Conservation (phyloP, 2,888 invertebrate species). For the Heliconius charithonia region DNA sequence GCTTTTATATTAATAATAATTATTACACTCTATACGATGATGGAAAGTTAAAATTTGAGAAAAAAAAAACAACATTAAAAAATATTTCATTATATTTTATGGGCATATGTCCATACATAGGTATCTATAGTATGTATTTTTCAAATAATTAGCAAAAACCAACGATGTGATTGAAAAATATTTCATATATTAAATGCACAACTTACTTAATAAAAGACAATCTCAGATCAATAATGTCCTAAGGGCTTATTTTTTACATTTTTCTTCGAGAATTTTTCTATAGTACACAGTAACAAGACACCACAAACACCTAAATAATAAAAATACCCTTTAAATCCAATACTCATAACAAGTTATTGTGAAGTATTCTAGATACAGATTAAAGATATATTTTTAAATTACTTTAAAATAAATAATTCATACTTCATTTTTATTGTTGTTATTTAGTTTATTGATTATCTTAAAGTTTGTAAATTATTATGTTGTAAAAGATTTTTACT, state of each 20-base stretch:
- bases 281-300: conserved; percentile 23
- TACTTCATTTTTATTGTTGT: neutral
- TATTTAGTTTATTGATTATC: neutral
- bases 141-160: neutral
- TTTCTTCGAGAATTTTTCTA: neutral
- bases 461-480: neutral
- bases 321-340: conserved; percentile 35
- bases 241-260: neutral
- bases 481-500: neutral
- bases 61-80: too few species aligned
- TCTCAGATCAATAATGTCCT: conserved; percentile 1
- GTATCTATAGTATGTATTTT: neutral
- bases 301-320: conserved; percentile 29
- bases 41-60: too few species aligned
- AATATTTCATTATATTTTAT: too few species aligned
- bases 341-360: conserved; percentile 14
- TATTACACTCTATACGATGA: too few species aligned
- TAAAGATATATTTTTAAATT: conserved; percentile 2
- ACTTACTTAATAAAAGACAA: too few species aligned
- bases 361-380: conserved; percentile 11
- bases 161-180: neutral
- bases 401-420: neutral
- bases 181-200: too few species aligned
- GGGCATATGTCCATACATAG: neutral
- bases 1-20: conserved; percentile 18